A percentile compares a stretch with the other conserved stretches of the same genome.
Conservation (phyloP, 2,888 invertebrate genomes). For the Scrobipalpa atriplicella region DNA sequence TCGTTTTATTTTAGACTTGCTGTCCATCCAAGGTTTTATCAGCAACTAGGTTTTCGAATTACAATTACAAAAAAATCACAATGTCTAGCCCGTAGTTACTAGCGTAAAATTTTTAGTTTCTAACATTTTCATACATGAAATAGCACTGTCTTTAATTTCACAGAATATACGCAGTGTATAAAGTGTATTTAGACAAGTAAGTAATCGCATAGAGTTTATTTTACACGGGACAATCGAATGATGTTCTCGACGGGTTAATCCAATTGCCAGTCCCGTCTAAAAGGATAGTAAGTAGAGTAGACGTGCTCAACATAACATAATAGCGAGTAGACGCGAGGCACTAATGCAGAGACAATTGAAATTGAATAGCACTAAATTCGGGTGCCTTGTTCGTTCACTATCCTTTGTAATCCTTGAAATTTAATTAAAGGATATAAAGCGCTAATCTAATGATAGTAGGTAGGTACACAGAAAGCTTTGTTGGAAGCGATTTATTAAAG, state of each 20-base stretch:
- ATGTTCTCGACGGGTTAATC: slow-evolving; percentile 21
- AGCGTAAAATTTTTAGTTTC: too few relatives aligned
- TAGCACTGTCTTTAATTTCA: too few relatives aligned
- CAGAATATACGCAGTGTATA: too few relatives aligned
- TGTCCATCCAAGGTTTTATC: too few relatives aligned
- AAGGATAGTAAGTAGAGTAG: slow-evolving; percentile 17
- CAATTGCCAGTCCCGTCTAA: slow-evolving; percentile 27
- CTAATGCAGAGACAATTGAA: slow-evolving; percentile 24
- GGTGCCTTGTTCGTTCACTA: slow-evolving; percentile 12
- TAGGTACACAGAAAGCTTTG: not conserved
- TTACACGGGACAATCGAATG: slow-evolving; percentile 4
- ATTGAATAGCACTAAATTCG: slow-evolving; percentile 16
- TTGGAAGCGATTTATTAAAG: not conserved
- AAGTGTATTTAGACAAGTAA: too few relatives aligned
- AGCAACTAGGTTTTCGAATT: too few relatives aligned
- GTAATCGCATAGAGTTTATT: not conserved
- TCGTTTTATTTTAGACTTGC: not conserved
- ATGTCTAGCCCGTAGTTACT: too few relatives aligned
- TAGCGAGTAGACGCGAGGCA: not conserved
- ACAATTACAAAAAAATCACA: too few relatives aligned
- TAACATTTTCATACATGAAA: too few relatives aligned
- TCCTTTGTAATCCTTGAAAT: not conserved
- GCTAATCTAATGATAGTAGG: not conserved
- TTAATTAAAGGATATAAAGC: slow-evolving; percentile 5
- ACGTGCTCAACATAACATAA: slow-evolving; percentile 24